Evolutionary conservation across 2,888 invertebrate species (phyloP).

Genomic region (Acleris cristana): DNA sequence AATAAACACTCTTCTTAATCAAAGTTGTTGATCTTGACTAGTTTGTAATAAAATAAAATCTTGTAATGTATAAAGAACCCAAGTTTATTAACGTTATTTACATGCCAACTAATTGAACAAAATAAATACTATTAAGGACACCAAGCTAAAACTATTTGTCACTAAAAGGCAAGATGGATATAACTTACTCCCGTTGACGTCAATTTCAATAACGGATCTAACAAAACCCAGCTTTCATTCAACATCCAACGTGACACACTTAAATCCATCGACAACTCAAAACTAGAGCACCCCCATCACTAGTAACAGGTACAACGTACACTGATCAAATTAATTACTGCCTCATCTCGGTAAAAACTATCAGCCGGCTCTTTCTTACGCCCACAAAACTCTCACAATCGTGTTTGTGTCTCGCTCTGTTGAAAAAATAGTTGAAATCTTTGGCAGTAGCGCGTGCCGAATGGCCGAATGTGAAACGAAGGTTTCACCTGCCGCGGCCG

Average conservation of each 20-base stretch:
- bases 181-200: too few species aligned
- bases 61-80: too few species aligned
- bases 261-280: conserved; percentile 45
- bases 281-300: conserved; percentile 53
- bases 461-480: conserved; percentile 76
- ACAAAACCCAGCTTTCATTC: too few species aligned
- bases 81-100: too few species aligned
- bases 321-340: conserved; percentile 82
- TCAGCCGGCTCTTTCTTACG: conserved; percentile 51
- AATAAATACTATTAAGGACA: too few species aligned
- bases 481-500: conserved; percentile 70
- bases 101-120: too few species aligned
- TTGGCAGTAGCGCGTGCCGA: conserved; percentile 73
- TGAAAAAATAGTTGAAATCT: conserved; percentile 67
- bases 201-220: too few species aligned
- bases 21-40: too few species aligned
- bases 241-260: conserved; percentile 25
- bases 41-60: too few species aligned
- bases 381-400: conserved; percentile 43
- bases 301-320: conserved; percentile 63
- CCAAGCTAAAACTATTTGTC: too few species aligned
- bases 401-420: conserved; percentile 49
- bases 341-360: conserved; percentile 72
- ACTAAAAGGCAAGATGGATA: too few species aligned
- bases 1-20: too few species aligned